Base-by-base conservation (phyloP, 2,888 invertebrate species). In the Xestia ashworthii region DNA sequence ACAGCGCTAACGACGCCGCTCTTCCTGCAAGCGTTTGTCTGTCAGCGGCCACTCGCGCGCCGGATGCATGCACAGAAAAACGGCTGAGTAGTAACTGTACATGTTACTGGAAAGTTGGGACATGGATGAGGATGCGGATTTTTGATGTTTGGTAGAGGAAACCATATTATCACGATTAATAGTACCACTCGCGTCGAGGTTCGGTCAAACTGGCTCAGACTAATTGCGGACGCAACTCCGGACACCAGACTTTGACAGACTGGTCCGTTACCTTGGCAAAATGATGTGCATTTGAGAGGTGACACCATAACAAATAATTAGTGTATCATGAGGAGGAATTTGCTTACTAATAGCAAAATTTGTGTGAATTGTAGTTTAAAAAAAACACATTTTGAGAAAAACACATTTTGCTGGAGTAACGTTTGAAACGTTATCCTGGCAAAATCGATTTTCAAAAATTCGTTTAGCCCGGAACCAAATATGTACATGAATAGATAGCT, bases 21-120 rank as follows among this genome's bases (percentile, higher is more conserved):
- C 95, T 94, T 96, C 96, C 96, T 94, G 94, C 93, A 92, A 91
- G 93, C 95, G 92, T 96, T 93, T 95, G 93, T 96, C 96, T 93
- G 92, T 96, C 96, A 91, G 77, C 95, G 90, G 85, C 78, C 90
- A 85, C 92, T 92, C 93, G 91, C 87, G 90, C 92, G 92, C 95
- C 96, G 96, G 95, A 96, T 96, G 95, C 95, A 93, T 80, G 87
- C 81, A 44, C 89, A 89, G 90, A 92, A 90, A 92, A 91, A 93
- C 91, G 87, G 87, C 84, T 85, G 76, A 77, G 80, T 89, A 80
- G 76, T 80, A 71, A 78, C 82, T 72, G 88, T 87, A 86, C 81
- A 71, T 73, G 72, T 64, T 88, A 80, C 83, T 86, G 75, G 81
- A 87, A 88, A 81, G 62, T 79, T 75, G 11, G 77, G 87, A 83